Evolutionary conservation across 2,113 vertebrate species (phyloP), one percentile per base, ranked within the genome.

Genomic region (Nothoprocta perdicaria): DNA sequence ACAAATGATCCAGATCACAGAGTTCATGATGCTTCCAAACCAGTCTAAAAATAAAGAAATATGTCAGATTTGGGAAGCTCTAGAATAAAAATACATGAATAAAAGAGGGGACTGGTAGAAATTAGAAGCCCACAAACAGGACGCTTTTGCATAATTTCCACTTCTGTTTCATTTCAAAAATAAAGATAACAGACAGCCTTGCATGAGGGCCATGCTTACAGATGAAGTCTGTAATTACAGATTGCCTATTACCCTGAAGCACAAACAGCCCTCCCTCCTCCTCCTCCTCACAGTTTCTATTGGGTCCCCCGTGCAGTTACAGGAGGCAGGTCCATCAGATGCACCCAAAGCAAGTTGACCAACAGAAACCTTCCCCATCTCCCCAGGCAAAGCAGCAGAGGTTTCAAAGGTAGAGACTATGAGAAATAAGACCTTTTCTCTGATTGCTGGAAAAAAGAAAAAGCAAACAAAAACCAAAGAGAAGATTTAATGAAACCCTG

Each of bases 301-400:
- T 14, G 19, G 43, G 57, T 10, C 5, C 2, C 2, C 2, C 12
- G 2, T 0, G 0, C 7, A 14, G 17, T 48, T 33, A 60, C 1
- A 5, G 23, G 2, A 45, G 43, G 55, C 3, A 53, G 80, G 33
- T 21, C 40, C 53, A 35, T 14, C 46, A 63, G 38, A 61, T 35
- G 40, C 40, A 19, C 21, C 29, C 31, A 62, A 81, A 80, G 46
- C 26, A 38, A 18, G 10, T 9, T 75, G 38, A 60, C 18, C 35
- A 40, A 46, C n/a, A 86, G 26, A 84, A 86, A 40, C 13, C 23
- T 79, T 65, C 26, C 11, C 12, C 33, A 53, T 0, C 8, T 80
- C 11, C 16, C n/a, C 55, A 75, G 46, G n/a, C 43, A 55, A 84
- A 76, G 29, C 12, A 61, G 31, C 40, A 35, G 40, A 86, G 14